These are phyloP conservation scores for Drosophila maculinotata DNA, from an alignment of 2,888 invertebrate species.

Conservation along the genomic window DNA sequence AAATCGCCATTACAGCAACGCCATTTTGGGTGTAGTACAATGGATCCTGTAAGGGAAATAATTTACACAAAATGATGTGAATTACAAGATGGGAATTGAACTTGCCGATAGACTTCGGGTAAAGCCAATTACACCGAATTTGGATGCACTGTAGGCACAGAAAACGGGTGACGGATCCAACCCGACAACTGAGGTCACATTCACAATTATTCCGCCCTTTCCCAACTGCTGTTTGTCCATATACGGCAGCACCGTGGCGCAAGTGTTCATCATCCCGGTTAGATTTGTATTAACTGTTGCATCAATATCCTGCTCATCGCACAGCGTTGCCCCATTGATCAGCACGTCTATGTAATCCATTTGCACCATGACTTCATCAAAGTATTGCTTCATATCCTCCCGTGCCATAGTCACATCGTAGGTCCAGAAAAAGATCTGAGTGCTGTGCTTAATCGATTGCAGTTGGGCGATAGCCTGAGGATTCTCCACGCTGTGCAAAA, in stretches of 20 bases:
- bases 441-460: constrained; percentile 60
- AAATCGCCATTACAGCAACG: constrained; percentile 79
- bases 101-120: constrained; percentile 81
- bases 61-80: background rate
- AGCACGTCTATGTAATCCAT: constrained; percentile 79
- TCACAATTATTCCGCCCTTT: constrained; percentile 84
- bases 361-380: constrained; percentile 76
- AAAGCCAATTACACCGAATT: constrained; percentile 84
- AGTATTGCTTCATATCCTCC: constrained; percentile 75
- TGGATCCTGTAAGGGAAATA: constrained; percentile 58
- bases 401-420: constrained; percentile 74
- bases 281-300: constrained; percentile 72
- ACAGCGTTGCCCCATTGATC: constrained; percentile 73
- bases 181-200: constrained; percentile 83
- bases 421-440: constrained; percentile 73
- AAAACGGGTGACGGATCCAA: constrained; percentile 72
- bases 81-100: background rate
- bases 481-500: constrained; percentile 70
- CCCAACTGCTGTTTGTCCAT: constrained; percentile 84
- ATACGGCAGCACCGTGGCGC: constrained; percentile 81
- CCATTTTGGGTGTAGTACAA: constrained; percentile 76
- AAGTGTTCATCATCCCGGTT: constrained; percentile 77
- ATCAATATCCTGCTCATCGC: constrained; percentile 71
- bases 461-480: constrained; percentile 64
- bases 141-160: constrained; percentile 83